Conservation (phyloP, 2,113 vertebrate genomes). For the Prionailurus bengalensis region DNA sequence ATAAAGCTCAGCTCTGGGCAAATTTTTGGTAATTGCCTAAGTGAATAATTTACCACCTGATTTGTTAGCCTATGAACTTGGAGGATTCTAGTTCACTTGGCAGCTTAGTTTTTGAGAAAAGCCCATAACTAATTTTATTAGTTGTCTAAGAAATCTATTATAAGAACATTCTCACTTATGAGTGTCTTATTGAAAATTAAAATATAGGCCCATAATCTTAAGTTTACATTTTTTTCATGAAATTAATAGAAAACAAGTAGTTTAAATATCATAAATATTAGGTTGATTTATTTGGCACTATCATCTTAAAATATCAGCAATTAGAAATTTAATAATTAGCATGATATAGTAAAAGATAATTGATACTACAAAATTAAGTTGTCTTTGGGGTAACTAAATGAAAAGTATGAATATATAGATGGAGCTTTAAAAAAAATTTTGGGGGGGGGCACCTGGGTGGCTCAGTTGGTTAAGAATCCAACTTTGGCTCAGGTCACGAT, state of each 20-base stretch:
- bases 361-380: neutral
- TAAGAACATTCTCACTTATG: neutral
- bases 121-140: neutral
- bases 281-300: neutral
- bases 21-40: constrained; percentile 13
- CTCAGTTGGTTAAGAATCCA: too few relatives aligned
- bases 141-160: neutral
- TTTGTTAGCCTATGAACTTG: constrained; percentile 29
- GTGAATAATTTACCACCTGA: constrained; percentile 28
- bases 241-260: constrained; percentile 9
- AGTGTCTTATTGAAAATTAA: neutral
- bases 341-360: neutral
- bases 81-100: constrained; percentile 22
- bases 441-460: too few relatives aligned
- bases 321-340: constrained; percentile 7
- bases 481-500: too few relatives aligned
- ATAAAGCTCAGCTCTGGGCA: constrained; percentile 44
- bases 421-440: neutral
- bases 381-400: neutral
- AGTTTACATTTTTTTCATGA: neutral
- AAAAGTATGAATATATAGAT: constrained; percentile 5
- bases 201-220: neutral
- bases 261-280: neutral
- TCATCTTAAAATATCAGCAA: constrained; percentile 38
- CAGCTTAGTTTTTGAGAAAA: constrained; percentile 10